A percentile compares a stretch with the other conserved stretches of the same genome.
Conservation (phyloP, 2,797 vertebrate genomes). For the Poecile montanus region DNA sequence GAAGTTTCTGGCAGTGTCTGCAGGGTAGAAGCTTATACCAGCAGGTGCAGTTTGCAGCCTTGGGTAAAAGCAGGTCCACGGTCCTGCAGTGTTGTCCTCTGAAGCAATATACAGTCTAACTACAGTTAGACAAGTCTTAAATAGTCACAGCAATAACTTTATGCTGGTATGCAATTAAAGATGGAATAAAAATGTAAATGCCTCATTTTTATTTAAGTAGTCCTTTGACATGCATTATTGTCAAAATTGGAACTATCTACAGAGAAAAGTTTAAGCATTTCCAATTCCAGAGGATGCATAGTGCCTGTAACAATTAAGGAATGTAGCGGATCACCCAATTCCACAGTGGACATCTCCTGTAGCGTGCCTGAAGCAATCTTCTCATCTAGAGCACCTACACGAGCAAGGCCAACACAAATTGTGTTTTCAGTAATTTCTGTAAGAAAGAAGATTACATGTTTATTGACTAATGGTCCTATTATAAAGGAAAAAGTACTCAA, state of each 20-base stretch:
- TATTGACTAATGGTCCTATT: not conserved
- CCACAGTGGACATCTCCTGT: conserved; percentile 82
- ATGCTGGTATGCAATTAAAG: not conserved
- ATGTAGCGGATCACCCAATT: conserved; percentile 89
- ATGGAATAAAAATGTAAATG: not conserved
- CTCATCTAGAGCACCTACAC: conserved; percentile 89
- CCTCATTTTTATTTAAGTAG: conserved; percentile 38
- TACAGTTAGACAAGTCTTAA: not conserved
- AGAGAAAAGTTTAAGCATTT: conserved; percentile 88
- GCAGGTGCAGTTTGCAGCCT: not conserved
- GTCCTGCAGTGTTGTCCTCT: not conserved
- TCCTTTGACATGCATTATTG: not conserved
- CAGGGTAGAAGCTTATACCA: not conserved
- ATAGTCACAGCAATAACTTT: not conserved
- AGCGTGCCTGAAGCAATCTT: conserved; percentile 81
- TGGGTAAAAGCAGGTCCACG: not conserved
- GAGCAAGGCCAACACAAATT: conserved; percentile 89
- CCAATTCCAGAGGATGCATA: conserved; percentile 92
- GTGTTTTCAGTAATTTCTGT: conserved; percentile 88
- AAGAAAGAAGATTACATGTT: not conserved
- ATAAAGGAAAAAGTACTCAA: not conserved
- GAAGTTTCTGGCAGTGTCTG: not conserved
- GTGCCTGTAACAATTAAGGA: conserved; percentile 88
- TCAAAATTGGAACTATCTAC: conserved; percentile 71
- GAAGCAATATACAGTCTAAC: not conserved